Evolutionary conservation across 1,140 invertebrate species (phyloP).

Genomic region (Drosophila carrolli): DNA sequence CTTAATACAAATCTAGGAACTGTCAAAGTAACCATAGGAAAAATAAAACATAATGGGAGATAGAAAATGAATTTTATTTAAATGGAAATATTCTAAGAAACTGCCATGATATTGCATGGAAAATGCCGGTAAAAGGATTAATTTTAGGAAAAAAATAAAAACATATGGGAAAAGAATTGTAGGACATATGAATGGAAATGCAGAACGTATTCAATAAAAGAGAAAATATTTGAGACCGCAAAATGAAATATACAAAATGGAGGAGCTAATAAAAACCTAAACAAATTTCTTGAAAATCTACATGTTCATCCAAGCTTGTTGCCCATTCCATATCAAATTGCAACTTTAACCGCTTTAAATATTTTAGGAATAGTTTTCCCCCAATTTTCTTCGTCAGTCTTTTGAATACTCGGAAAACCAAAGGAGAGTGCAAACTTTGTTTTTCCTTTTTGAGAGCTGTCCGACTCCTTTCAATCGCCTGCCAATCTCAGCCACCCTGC

Average conservation of each 20-base stretch:
- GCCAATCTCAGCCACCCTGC: conserved; percentile 24
- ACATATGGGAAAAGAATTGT: neutral
- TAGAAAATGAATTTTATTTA: no score
- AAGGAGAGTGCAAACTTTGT: conserved; percentile 5
- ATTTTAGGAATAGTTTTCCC: conserved; percentile 34
- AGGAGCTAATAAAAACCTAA: neutral
- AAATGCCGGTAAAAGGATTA: neutral
- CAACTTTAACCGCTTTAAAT: conserved; percentile 19
- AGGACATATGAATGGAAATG: no score
- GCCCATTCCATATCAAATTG: neutral
- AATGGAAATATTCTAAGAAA: no score
- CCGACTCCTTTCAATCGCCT: conserved; percentile 25
- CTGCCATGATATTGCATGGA: no score
- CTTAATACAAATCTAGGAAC: no score
- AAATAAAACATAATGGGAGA: no score
- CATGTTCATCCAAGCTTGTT: neutral
- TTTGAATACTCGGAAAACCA: conserved; percentile 8
- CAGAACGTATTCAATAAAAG: no score
- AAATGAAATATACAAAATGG: neutral
- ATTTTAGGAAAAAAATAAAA: neutral
- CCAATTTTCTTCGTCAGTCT: conserved; percentile 2
- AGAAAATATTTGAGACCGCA: no score
- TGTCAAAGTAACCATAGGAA: no score
- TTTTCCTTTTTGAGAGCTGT: conserved; percentile 14
- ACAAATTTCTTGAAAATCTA: neutral